Conservation (phyloP, 2,888 invertebrate species). For the Tipula unca region DNA sequence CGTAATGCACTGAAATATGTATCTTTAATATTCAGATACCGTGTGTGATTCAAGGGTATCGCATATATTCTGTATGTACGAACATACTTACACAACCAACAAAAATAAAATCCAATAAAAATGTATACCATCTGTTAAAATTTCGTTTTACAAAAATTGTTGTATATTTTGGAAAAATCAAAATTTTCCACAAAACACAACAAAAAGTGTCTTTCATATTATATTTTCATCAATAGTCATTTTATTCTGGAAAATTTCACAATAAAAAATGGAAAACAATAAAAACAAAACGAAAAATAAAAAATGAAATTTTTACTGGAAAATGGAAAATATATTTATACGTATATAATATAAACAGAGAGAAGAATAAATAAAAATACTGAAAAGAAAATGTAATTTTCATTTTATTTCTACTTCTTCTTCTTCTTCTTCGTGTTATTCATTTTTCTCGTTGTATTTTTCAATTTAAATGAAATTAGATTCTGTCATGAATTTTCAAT, state of each 20-base stretch:
- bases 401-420: not conserved
- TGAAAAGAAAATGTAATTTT: not conserved
- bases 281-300: not conserved
- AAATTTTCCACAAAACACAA: constrained; percentile 3
- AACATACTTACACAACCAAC: not conserved
- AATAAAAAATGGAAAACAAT: not conserved
- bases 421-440: not conserved
- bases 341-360: not conserved
- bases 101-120: not conserved
- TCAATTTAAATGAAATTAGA: constrained; percentile 14
- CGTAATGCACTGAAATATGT: not conserved
- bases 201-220: not conserved
- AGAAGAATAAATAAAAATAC: not conserved
- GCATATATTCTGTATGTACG: not conserved
- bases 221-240: constrained; percentile 8
- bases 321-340: not conserved
- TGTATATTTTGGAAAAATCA: not conserved
- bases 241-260: not conserved
- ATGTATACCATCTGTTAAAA: not conserved
- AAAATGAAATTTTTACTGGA: not conserved
- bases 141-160: not conserved
- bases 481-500: constrained; percentile 14
- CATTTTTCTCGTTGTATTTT: not conserved
- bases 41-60: not conserved
- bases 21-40: not conserved